Evolutionary conservation across 92 coral and sea anemone genomes (phyloP), one percentile per base, ranked within the genome.

Genomic region (Umimayanthus chanpuru): DNA sequence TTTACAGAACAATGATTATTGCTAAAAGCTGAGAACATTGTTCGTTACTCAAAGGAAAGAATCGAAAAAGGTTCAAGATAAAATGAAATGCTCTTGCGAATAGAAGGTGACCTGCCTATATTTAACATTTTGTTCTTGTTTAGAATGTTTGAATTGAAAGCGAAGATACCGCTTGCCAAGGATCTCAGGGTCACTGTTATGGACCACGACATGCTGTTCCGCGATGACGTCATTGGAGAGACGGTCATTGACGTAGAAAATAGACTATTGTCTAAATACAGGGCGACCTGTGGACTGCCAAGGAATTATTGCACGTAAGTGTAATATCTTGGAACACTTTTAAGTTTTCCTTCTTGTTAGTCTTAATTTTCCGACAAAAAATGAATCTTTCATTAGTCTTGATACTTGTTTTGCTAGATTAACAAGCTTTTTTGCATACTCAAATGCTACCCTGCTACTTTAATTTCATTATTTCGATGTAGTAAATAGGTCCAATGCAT

Each of bases 221-320:
- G 96, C 5, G 98, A 97, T 88, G 99, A 97, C 91, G 81, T 94
- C 86, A 94, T 97, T 84, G 99, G 99, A 4, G 97, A 97, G 79
- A 95, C 99, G 28, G 93, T 91, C 76, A 93, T 97, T 32, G 99
- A 97, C 78, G 91, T 97, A 66, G 99, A 97, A 82, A 97, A 97
- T 87, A 90, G 99, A 85, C 91, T 97, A 58, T 76, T 97, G 82
- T 91, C 99, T 41, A 90, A 85, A 76, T 81, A 86, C 86, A 90
- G 94, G 73, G 98, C 99, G 38, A 95, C 93, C 11, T 93, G 93
- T 89, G 98, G 99, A 11, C 92, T 97, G 29, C 98, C 96, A 18
- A 86, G 72, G 90, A 95, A 94, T 7, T 97, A 95, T 89, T 90
- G 94, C 93, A 91, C 89, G 99, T 97, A 87, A 75, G 99, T 92